These are phyloP conservation scores for Campopleginae sp. DNA, from an alignment of 2,888 invertebrate genomes.

Conservation along the genomic window DNA sequence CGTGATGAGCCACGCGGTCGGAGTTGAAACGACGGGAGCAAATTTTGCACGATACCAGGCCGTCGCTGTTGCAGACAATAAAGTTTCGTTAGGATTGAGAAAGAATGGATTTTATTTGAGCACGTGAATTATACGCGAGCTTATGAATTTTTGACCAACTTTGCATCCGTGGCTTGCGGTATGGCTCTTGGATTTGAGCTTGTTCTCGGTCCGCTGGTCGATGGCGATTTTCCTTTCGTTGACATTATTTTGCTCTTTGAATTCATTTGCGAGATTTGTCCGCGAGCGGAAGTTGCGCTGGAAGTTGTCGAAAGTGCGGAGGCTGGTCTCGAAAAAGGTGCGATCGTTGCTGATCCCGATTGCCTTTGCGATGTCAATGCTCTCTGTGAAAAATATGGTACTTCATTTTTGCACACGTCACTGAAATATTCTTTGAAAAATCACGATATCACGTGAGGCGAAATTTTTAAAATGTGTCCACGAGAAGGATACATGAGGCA, in stretches of 20 bases:
- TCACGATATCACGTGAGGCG: background rate
- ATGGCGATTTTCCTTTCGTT: conserved; percentile 71
- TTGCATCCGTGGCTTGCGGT: conserved; percentile 27
- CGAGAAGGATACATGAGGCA: conserved; percentile 1
- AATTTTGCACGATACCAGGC: conserved; percentile 87
- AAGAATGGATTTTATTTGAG: background rate
- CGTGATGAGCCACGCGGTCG: conserved; percentile 93
- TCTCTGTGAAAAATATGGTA: conserved; percentile 57
- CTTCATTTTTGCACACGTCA: conserved; percentile 10
- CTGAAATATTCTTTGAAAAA: background rate
- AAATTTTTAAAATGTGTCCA: background rate
- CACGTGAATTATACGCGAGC: background rate
- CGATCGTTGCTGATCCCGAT: conserved; percentile 66
- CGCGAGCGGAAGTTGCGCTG: conserved; percentile 72
- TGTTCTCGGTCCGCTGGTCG: conserved; percentile 49
- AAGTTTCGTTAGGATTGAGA: background rate
- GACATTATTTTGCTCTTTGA: conserved; percentile 75
- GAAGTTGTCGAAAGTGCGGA: conserved; percentile 75
- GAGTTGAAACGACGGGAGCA: conserved; percentile 93
- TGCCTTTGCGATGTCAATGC: conserved; percentile 65
- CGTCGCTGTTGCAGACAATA: conserved; percentile 73
- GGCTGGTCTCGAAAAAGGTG: conserved; percentile 69
- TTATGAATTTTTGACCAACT: conserved; percentile 49
- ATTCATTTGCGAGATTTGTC: conserved; percentile 65
- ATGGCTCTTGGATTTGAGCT: conserved; percentile 43